These are phyloP conservation scores for Hylia prasina DNA, from an alignment of 2,113 vertebrate species.

Conservation along the genomic window DNA sequence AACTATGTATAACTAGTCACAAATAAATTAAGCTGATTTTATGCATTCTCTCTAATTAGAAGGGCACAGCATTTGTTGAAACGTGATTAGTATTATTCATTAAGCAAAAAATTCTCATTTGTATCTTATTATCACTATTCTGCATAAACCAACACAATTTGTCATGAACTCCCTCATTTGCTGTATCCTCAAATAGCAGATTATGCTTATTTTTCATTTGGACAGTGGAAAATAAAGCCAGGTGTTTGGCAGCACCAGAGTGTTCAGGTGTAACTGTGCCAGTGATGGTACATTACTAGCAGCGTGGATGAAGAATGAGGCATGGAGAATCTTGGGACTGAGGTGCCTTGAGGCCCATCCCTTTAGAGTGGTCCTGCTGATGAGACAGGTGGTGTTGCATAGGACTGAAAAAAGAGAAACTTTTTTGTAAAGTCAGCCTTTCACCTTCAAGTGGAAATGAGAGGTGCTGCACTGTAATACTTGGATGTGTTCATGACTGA, in stretches of 20 bases:
- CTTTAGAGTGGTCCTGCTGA: slow-evolving; percentile 85
- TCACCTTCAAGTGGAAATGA: slow-evolving; percentile 48
- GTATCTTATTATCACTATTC: slow-evolving; percentile 85
- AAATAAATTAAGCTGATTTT: slow-evolving; percentile 85
- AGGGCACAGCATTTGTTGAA: slow-evolving; percentile 81
- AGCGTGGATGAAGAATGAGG: slow-evolving; percentile 99
- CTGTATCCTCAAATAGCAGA: slow-evolving; percentile 98
- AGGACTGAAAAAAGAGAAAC: slow-evolving; percentile 44
- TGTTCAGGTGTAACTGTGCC: slow-evolving; percentile 99
- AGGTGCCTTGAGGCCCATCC: slow-evolving; percentile 88
- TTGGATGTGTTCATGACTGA: background rate
- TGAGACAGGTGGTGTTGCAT: slow-evolving; percentile 79
- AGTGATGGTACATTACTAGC: slow-evolving; percentile 97
- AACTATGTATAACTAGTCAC: slow-evolving; percentile 78
- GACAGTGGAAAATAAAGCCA: slow-evolving; percentile 99
- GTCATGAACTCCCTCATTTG: slow-evolving; percentile 99
- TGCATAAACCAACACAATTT: slow-evolving; percentile 98
- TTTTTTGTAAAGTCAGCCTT: slow-evolving; percentile 76
- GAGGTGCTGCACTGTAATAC: background rate
- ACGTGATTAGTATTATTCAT: slow-evolving; percentile 85
- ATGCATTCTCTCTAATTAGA: slow-evolving; percentile 83
- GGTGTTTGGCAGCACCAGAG: slow-evolving; percentile 99
- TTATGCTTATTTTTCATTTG: slow-evolving; percentile 99
- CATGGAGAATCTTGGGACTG: slow-evolving; percentile 89
- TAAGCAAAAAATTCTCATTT: slow-evolving; percentile 84